Conservation (phyloP, 1,140 invertebrate genomes). For the Rhynchophorus ferrugineus region DNA sequence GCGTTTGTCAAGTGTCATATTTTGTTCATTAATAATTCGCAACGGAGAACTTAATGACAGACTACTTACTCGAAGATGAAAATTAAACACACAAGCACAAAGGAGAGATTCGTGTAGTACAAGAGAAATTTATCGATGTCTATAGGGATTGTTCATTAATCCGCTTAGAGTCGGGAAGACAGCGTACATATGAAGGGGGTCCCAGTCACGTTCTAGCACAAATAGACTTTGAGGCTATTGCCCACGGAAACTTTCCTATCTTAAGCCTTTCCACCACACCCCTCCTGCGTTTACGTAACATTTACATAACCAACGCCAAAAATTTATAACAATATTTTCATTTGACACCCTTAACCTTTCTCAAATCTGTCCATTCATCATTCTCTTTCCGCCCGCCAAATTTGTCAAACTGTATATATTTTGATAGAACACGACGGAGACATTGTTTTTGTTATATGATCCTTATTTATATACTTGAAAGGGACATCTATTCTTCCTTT, state of each 20-base stretch:
- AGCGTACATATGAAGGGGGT: not conserved
- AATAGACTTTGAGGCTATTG: not conserved
- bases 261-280: not conserved
- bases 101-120: constrained; percentile 4
- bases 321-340: not conserved
- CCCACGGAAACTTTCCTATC: not conserved
- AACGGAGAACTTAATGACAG: constrained; percentile 14
- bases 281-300: not conserved
- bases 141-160: not conserved
- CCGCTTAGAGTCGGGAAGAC: not conserved
- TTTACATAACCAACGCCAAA: not conserved
- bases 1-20: constrained; percentile 24
- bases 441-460: too few relatives aligned
- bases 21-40: constrained; percentile 24
- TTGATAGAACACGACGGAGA: too few relatives aligned
- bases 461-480: too few relatives aligned
- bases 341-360: too few relatives aligned
- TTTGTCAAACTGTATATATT: too few relatives aligned
- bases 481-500: too few relatives aligned
- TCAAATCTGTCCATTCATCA: too few relatives aligned
- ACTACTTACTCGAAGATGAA: constrained; percentile 11
- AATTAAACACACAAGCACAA: constrained; percentile 10
- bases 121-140: not conserved
- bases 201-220: not conserved
- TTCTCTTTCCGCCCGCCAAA: too few relatives aligned